Evolutionary conservation across 92 coral and sea anemone species (phyloP).

Genomic region (Plumapathes pennacea): DNA sequence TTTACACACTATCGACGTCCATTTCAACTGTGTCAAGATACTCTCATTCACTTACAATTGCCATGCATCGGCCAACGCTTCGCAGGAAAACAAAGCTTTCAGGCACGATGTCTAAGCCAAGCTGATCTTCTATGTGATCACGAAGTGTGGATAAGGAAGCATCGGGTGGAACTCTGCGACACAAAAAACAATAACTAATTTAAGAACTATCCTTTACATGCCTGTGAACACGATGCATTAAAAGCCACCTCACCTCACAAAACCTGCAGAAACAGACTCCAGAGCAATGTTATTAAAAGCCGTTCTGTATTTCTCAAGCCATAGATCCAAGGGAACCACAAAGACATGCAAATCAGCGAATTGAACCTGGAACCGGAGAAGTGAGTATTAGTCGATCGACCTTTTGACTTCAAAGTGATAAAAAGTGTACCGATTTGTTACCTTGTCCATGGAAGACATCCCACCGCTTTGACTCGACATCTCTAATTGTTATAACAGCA

Average conservation of each 20-base stretch:
- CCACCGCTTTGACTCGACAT: no score
- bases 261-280: conserved; percentile 98
- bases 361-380: conserved; percentile 36
- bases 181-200: neutral
- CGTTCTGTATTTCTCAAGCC: conserved; percentile 96
- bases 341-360: conserved; percentile 97
- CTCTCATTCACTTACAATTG: conserved; percentile 85
- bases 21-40: no score
- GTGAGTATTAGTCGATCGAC: no score
- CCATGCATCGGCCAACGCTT: conserved; percentile 98
- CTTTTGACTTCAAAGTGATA: no score
- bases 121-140: conserved; percentile 85
- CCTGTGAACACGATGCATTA: neutral
- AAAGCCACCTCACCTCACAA: conserved; percentile 88
- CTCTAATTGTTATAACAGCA: no score
- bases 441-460: no score
- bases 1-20: no score
- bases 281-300: conserved; percentile 94
- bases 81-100: conserved; percentile 90
- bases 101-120: conserved; percentile 85
- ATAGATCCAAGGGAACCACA: conserved; percentile 93
- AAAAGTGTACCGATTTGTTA: no score
- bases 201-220: neutral
- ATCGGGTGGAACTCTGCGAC: conserved; percentile 79
- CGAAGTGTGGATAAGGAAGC: conserved; percentile 63